phyloP scores from a whole-genome alignment of 2,888 invertebrate species.

The Stegana nigrithorax region DNA sequence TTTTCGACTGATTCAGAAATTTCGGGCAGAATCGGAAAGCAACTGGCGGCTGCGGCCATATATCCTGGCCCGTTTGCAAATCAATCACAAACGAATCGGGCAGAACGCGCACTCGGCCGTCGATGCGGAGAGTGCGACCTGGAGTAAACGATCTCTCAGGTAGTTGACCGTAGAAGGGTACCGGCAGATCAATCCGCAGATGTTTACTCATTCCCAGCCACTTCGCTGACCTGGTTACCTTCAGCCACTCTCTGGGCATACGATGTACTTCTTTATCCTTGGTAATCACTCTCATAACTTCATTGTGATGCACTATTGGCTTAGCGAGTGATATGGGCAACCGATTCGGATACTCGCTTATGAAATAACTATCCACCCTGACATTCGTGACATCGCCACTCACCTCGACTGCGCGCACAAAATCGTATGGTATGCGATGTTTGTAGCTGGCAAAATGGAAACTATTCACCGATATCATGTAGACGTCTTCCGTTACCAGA shows the following conservation, averaged over 20 bases:
- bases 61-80: constrained; percentile 73
- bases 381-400: constrained; percentile 73
- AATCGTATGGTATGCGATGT: constrained; percentile 73
- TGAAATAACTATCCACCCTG: constrained; percentile 66
- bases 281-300: too few species aligned
- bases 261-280: neutral
- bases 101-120: constrained; percentile 75
- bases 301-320: constrained; percentile 10
- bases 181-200: constrained; percentile 29
- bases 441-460: constrained; percentile 77
- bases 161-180: constrained; percentile 65
- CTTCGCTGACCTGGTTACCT: neutral
- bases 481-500: constrained; percentile 72
- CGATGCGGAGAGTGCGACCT: constrained; percentile 71
- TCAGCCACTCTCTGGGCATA: constrained; percentile 23
- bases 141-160: constrained; percentile 56
- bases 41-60: constrained; percentile 79
- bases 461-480: constrained; percentile 77
- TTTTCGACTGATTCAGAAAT: constrained; percentile 66
- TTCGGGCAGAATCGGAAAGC: constrained; percentile 80
- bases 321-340: constrained; percentile 27
- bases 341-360: constrained; percentile 55
- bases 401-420: constrained; percentile 73
- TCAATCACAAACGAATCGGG: constrained; percentile 80
- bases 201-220: neutral